These are phyloP conservation scores for Drosophila jambulina DNA, from an alignment of 1,140 invertebrate genomes.

Conservation along the genomic window DNA sequence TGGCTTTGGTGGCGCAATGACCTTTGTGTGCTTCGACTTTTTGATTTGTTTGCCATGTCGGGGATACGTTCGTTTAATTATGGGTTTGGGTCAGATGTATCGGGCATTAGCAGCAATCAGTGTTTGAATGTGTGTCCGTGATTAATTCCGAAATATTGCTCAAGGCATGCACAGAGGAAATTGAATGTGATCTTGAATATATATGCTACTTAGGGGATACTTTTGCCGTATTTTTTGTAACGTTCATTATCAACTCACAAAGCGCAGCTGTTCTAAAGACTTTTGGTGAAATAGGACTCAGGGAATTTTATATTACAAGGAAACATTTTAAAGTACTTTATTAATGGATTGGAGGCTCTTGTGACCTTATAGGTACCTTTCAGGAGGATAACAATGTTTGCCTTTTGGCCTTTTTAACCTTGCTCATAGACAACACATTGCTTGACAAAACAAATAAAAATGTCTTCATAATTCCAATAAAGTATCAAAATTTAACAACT, in stretches of 20 bases:
- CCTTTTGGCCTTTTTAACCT: neutral
- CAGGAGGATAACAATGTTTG: neutral
- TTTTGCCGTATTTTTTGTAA: neutral
- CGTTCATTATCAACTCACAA: neutral
- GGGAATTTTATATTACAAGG: neutral
- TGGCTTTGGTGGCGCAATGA: slow-evolving; percentile 68
- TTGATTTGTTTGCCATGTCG: slow-evolving; percentile 32
- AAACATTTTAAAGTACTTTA: neutral
- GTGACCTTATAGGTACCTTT: too few species aligned
- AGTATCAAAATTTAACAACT: neutral
- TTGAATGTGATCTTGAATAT: neutral
- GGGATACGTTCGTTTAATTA: slow-evolving; percentile 52
- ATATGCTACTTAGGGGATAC: neutral
- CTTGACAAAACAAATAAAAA: neutral
- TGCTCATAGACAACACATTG: too few species aligned
- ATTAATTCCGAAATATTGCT: slow-evolving; percentile 23
- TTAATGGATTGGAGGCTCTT: too few species aligned
- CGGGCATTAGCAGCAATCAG: slow-evolving; percentile 34
- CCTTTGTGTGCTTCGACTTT: slow-evolving; percentile 37
- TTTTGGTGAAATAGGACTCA: neutral
- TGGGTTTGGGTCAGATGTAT: slow-evolving; percentile 47
- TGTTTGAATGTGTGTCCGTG: slow-evolving; percentile 11
- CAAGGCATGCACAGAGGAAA: slow-evolving; percentile 24
- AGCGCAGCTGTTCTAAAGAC: neutral
- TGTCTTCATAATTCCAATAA: too few species aligned